phyloP scores from a whole-genome alignment of 2,797 vertebrate species.

The Ptychadena robeensis region DNA sequence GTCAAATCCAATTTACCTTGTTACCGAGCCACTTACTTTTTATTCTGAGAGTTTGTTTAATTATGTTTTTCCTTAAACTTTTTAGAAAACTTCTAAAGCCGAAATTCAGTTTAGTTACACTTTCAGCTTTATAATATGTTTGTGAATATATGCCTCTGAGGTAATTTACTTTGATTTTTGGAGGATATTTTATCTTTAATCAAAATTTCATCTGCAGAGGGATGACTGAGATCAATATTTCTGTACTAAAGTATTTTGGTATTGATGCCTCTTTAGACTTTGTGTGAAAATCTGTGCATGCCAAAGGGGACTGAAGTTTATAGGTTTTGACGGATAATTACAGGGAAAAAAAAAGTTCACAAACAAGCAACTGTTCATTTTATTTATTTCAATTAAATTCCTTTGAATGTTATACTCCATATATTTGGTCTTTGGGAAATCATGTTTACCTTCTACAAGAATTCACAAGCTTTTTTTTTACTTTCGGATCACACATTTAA shows the following conservation, averaged over 20 bases:
- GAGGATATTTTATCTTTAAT: slow-evolving; percentile 59
- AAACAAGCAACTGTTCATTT: slow-evolving; percentile 17
- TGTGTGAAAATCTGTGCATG: slow-evolving; percentile 51
- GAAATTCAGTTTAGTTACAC: slow-evolving; percentile 35
- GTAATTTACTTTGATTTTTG: slow-evolving; percentile 59
- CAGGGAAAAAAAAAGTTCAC: slow-evolving; percentile 18
- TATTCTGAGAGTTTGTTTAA: not conserved
- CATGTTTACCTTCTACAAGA: not conserved
- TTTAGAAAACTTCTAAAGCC: slow-evolving; percentile 37
- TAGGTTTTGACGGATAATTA: slow-evolving; percentile 45
- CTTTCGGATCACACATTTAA: not conserved
- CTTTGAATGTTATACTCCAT: not conserved
- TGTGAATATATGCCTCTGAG: slow-evolving; percentile 52
- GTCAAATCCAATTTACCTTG: slow-evolving; percentile 6
- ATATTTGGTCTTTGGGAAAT: not conserved
- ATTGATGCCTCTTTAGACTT: slow-evolving; percentile 53
- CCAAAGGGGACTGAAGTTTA: slow-evolving; percentile 58
- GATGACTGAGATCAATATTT: slow-evolving; percentile 58
- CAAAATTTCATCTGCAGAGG: slow-evolving; percentile 52
- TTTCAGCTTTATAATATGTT: slow-evolving; percentile 48
- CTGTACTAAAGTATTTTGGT: slow-evolving; percentile 60
- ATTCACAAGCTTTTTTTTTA: not conserved
- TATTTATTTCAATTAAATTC: not conserved
- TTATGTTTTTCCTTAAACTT: slow-evolving; percentile 19
- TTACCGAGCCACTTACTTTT: not conserved